Conservation (phyloP, 2,113 vertebrate species). For the Ceuthmochares aereus region DNA sequence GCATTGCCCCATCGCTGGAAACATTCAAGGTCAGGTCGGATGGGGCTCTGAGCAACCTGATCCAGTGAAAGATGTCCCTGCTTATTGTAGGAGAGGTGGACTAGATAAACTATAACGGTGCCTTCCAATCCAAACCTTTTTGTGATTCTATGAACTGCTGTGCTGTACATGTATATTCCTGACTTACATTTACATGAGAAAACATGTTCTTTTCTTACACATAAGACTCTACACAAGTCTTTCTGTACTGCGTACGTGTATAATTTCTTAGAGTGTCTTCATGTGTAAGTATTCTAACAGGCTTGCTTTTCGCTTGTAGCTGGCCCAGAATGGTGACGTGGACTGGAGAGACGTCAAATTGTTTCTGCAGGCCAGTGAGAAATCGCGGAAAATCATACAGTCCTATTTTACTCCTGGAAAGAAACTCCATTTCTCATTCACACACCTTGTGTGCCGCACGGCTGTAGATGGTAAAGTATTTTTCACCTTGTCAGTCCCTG, state of each 20-base stretch:
- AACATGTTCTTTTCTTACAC: background rate
- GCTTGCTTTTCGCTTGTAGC: constrained; percentile 67
- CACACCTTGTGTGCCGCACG: constrained; percentile 92
- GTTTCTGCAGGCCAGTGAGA: constrained; percentile 89
- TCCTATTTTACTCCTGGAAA: constrained; percentile 91
- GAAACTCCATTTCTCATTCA: constrained; percentile 88
- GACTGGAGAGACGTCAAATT: constrained; percentile 82
- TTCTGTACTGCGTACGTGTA: background rate
- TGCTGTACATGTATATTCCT: background rate
- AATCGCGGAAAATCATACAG: constrained; percentile 82
- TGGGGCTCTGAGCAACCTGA: too few relatives aligned
- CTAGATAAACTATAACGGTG: too few relatives aligned
- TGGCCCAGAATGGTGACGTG: constrained; percentile 85
- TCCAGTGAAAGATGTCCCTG: too few relatives aligned
- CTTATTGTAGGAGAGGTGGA: too few relatives aligned
- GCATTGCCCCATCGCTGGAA: too few relatives aligned
- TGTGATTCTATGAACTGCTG: background rate
- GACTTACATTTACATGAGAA: background rate
- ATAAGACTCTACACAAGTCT: background rate
- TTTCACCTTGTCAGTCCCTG: background rate
- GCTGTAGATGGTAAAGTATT: constrained; percentile 84
- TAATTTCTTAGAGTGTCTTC: background rate
- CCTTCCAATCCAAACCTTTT: too few relatives aligned
- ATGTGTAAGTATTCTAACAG: background rate
- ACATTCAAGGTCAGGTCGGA: too few relatives aligned